phyloP scores from a whole-genome alignment of 2,888 invertebrate genomes.

The Clistopyga incitator region DNA sequence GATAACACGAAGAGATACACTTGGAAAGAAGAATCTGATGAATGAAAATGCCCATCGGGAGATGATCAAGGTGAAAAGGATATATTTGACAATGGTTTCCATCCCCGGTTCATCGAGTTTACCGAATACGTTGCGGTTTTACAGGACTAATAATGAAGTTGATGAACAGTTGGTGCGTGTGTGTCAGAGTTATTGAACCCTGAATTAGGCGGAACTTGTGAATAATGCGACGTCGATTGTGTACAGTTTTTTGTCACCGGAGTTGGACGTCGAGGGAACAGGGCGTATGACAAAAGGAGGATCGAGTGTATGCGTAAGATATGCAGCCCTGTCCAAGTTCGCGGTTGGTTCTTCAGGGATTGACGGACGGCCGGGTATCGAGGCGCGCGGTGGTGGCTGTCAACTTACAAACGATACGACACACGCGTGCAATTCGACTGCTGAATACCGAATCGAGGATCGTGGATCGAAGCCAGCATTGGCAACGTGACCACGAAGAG shows the following conservation, averaged over 20 bases:
- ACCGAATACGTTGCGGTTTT: not conserved
- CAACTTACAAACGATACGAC: constrained; percentile 82
- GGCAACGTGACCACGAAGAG: not conserved
- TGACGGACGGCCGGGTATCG: constrained; percentile 75
- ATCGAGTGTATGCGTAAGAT: constrained; percentile 3
- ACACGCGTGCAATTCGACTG: constrained; percentile 73
- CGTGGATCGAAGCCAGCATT: no score
- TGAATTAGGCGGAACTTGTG: not conserved
- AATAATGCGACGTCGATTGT: constrained; percentile 25
- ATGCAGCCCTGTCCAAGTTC: constrained; percentile 12
- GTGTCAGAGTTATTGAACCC: not conserved
- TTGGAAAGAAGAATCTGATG: no score
- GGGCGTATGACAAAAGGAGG: constrained; percentile 8
- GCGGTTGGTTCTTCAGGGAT: constrained; percentile 59
- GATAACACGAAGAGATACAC: no score
- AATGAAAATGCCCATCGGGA: no score
- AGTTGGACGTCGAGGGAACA: not conserved
- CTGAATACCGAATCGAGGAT: constrained; percentile 68
- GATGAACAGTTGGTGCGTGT: not conserved
- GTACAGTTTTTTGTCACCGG: not conserved
- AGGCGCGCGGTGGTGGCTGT: constrained; percentile 78
- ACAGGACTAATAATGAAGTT: not conserved
- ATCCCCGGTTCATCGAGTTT: not conserved
- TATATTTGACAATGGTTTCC: not conserved
- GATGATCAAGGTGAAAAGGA: no score